Evolutionary conservation across 2,888 invertebrate species (phyloP), one percentile per base, ranked within the genome.

Genomic region (Timema cristinae): DNA sequence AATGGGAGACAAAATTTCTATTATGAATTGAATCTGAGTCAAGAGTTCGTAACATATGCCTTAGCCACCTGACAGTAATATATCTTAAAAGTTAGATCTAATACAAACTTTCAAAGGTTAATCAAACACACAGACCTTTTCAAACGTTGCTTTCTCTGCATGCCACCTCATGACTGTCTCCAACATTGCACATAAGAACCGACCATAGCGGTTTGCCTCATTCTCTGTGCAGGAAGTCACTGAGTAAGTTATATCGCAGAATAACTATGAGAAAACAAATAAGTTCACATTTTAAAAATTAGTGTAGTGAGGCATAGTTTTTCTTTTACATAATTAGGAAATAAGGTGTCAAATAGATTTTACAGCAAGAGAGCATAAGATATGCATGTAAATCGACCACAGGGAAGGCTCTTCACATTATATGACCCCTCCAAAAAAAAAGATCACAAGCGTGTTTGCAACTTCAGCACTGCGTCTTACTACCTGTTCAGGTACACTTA

Each of bases 91-190:
- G 32, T 32, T 32, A 32, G 4, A 32, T 32, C 32, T 32, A 32
- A 32, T 32, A 32, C 32, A 32, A 32, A 1, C 32, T 32, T 2
- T 32, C 4, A 4, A 32, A 32, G 32, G 32, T 32, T 2, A 32
- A 32, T 32, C 32, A 32, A 32, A 32, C 32, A 32, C 32, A 73
- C 72, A 75, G 79, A 87, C 88, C 82, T 91, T 91, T 77, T 98
- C 95, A 83, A 97, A 99, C 73, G 94, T 90, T 49, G 88, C 88
- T 82, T 92, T 91, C 80, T 94, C 93, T 66, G 90, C 90, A 85
- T 98, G 98, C 99, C 99, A 99, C 77, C 91, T 89, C 95, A 97
- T 97, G 13, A 97, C 95, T 47, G 95, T 96, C 81, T 94, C 93
- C 71, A 99, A 85, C 86, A 98, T 92, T 73, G 93, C 90, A 82